Conservation (phyloP, 2,113 vertebrate species). For the Zonotrichia leucophrys region DNA sequence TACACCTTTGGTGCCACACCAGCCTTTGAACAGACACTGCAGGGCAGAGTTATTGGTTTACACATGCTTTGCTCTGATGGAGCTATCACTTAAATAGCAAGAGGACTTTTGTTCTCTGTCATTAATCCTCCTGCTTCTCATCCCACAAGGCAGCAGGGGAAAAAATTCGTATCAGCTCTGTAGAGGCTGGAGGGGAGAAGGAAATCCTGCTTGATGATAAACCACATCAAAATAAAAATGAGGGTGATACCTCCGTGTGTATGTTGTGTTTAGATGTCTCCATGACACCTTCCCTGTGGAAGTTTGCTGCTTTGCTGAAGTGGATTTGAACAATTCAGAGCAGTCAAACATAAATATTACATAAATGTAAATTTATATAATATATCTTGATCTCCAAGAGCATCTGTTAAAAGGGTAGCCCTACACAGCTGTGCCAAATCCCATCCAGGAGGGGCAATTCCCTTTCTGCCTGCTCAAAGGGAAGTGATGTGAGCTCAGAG, state of each 20-base stretch:
- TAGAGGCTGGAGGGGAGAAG: background rate
- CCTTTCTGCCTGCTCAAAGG: background rate
- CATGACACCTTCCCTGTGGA: background rate
- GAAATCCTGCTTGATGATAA: background rate
- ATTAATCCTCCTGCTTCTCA: background rate
- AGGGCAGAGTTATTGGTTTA: background rate
- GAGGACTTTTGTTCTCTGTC: background rate
- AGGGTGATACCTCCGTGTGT: background rate
- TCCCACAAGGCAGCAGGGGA: background rate
- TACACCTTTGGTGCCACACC: background rate
- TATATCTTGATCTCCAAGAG: background rate
- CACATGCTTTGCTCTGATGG: background rate
- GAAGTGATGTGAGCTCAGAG: background rate
- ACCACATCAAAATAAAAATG: background rate
- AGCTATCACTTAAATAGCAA: background rate
- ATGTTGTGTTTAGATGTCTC: background rate
- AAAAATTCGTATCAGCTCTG: background rate
- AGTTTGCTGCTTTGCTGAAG: background rate
- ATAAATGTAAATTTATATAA: no score
- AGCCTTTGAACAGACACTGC: background rate
- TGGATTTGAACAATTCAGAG: background rate
- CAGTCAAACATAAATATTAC: background rate
- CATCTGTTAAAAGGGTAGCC: background rate
- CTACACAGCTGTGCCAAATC: background rate
- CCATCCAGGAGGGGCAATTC: background rate